Evolutionary conservation across 2,113 vertebrate genomes (phyloP).

Genomic region (Crotalus tigris): DNA sequence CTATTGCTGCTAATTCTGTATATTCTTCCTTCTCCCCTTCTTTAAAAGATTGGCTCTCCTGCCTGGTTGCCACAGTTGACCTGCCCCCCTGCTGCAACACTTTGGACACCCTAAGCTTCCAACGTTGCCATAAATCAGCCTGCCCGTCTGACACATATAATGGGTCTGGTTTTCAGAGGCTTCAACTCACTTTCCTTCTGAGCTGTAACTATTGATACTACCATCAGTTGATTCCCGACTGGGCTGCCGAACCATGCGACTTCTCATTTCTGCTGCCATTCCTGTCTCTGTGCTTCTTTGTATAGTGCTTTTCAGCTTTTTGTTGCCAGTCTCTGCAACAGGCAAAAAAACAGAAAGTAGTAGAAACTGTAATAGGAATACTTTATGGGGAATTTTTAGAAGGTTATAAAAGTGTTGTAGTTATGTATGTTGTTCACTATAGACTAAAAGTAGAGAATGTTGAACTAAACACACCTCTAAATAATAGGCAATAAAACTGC

Average conservation of each 20-base stretch:
- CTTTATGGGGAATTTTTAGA: background rate
- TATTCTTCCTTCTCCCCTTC: background rate
- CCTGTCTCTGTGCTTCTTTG: slow-evolving; percentile 96
- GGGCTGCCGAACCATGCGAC: slow-evolving; percentile 90
- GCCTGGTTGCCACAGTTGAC: background rate
- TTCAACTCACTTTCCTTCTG: slow-evolving; percentile 92
- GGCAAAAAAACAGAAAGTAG: background rate
- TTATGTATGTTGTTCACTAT: background rate
- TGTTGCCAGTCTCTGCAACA: slow-evolving; percentile 84
- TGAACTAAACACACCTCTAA: background rate
- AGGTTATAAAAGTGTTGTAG: background rate
- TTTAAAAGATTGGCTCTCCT: background rate
- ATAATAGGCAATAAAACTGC: background rate
- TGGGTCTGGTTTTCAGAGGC: background rate
- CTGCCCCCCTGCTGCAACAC: background rate
- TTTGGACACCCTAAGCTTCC: background rate
- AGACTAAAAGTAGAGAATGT: background rate
- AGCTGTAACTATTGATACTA: slow-evolving; percentile 96
- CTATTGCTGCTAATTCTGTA: background rate
- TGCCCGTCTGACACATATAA: background rate
- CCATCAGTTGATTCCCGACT: slow-evolving; percentile 96
- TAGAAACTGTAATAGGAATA: background rate
- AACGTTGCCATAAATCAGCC: background rate
- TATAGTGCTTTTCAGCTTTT: slow-evolving; percentile 92
- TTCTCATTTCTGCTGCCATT: slow-evolving; percentile 94